phyloP scores from a whole-genome alignment of 2,113 vertebrate species.

The Neotragus pygmaeus region DNA sequence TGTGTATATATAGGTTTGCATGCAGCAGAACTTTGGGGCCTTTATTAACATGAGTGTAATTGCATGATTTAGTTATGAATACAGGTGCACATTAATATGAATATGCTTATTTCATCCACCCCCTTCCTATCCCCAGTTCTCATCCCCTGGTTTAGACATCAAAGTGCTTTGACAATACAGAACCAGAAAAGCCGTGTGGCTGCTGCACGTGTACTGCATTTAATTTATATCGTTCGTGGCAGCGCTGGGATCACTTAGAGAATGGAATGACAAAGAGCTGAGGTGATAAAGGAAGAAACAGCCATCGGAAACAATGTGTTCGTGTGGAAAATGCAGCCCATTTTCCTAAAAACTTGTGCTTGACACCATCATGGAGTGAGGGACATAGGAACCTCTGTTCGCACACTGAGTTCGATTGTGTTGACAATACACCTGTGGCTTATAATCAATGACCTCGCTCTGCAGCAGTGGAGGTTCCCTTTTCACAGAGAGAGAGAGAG shows the following conservation, averaged over 20 bases:
- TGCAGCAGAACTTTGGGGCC: background rate
- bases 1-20: background rate
- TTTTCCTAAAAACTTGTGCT: slow-evolving; percentile 52
- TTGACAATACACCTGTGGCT: slow-evolving; percentile 60
- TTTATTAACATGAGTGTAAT: background rate
- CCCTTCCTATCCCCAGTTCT: background rate
- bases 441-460: slow-evolving; percentile 55
- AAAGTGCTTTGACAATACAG: background rate
- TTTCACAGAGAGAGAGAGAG: slow-evolving; percentile 26
- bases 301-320: background rate
- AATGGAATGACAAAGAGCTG: slow-evolving; percentile 15
- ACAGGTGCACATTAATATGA: background rate
- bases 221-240: background rate
- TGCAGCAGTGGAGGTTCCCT: background rate
- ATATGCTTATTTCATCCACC: background rate
- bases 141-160: background rate
- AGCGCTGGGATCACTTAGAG: slow-evolving; percentile 9
- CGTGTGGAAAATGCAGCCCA: background rate
- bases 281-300: slow-evolving; percentile 48
- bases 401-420: slow-evolving; percentile 28
- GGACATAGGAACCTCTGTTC: slow-evolving; percentile 10
- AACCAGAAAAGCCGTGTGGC: background rate
- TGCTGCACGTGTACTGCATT: background rate
- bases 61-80: background rate
- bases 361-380: slow-evolving; percentile 47